Evolutionary conservation across 1,140 invertebrate species (phyloP).

Genomic region (Dendroctonus ponderosae): DNA sequence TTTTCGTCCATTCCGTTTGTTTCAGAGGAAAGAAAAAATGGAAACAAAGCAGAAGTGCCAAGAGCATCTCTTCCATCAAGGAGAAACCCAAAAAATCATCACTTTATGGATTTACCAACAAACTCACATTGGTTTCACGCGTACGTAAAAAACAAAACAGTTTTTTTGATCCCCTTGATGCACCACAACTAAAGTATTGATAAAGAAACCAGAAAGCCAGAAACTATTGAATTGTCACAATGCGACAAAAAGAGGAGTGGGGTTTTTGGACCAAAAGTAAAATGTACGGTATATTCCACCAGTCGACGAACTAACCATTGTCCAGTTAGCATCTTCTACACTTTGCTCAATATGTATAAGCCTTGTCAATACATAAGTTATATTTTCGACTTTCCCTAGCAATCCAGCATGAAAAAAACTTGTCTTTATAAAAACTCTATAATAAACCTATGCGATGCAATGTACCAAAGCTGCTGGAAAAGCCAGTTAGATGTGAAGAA

Average conservation of each 20-base stretch:
- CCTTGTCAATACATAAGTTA: constrained; percentile 10
- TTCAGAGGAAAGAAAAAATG: constrained; percentile 36
- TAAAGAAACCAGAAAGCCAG: constrained; percentile 30
- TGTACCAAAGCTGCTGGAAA: no score
- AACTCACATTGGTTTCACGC: constrained; percentile 41
- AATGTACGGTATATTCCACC: constrained; percentile 5
- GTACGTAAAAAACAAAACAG: constrained; percentile 30
- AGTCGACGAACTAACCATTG: constrained; percentile 21
- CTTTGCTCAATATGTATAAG: not conserved
- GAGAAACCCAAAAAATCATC: constrained; percentile 34
- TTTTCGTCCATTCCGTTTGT: constrained; percentile 48
- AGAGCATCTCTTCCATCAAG: constrained; percentile 20
- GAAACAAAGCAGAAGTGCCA: constrained; percentile 27
- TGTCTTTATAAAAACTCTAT: no score
- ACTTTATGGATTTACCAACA: constrained; percentile 39
- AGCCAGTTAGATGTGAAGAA: no score
- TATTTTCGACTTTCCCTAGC: constrained; percentile 17
- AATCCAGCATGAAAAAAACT: not conserved
- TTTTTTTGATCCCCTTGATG: constrained; percentile 18
- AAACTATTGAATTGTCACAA: constrained; percentile 49
- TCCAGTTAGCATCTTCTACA: constrained; percentile 29
- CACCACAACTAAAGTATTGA: constrained; percentile 7
- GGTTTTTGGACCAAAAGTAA: constrained; percentile 15
- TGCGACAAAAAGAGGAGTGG: constrained; percentile 46
- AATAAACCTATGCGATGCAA: no score